Evolutionary conservation across 2,888 invertebrate species (phyloP).

Genomic region (Drosophila peninsularis): DNA sequence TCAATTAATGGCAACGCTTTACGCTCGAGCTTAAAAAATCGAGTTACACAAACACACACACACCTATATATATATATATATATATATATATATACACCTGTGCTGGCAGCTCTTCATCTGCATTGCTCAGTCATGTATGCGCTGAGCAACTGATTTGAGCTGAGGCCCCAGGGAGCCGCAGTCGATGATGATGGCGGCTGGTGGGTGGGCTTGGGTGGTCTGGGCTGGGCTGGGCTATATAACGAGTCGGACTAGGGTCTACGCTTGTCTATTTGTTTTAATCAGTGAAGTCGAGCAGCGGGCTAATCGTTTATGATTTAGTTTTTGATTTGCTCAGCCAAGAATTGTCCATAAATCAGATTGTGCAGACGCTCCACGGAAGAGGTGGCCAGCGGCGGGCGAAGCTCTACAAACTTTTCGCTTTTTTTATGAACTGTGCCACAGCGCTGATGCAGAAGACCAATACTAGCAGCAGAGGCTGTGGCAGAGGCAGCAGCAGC

Average conservation of each 20-base stretch:
- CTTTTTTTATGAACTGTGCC: slow-evolving; percentile 34
- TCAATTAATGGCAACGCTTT: slow-evolving; percentile 40
- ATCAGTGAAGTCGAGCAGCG: slow-evolving; percentile 69
- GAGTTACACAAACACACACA: slow-evolving; percentile 23
- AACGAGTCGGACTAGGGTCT: slow-evolving; percentile 13
- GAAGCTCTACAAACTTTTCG: slow-evolving; percentile 33
- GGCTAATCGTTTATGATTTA: slow-evolving; percentile 78
- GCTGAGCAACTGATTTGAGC: slow-evolving; percentile 72
- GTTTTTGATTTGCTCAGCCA: slow-evolving; percentile 71
- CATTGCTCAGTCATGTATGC: slow-evolving; percentile 75
- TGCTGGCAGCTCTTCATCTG: slow-evolving; percentile 54
- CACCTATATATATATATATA: not conserved
- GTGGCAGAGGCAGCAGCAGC: not conserved
- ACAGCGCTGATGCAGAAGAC: slow-evolving; percentile 21
- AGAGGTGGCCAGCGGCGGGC: slow-evolving; percentile 1
- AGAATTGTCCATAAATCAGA: slow-evolving; percentile 58
- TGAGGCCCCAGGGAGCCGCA: slow-evolving; percentile 27
- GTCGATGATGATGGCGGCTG: not conserved
- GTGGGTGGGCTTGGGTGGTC: not conserved
- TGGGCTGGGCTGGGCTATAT: not conserved
- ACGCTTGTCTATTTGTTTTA: slow-evolving; percentile 64
- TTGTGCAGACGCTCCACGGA: not conserved
- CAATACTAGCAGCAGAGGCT: slow-evolving; percentile 11
- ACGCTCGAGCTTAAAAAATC: slow-evolving; percentile 31
- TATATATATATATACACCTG: not conserved